Evolutionary conservation across 2,113 vertebrate genomes (phyloP).

Genomic region (Sus scrofa): DNA sequence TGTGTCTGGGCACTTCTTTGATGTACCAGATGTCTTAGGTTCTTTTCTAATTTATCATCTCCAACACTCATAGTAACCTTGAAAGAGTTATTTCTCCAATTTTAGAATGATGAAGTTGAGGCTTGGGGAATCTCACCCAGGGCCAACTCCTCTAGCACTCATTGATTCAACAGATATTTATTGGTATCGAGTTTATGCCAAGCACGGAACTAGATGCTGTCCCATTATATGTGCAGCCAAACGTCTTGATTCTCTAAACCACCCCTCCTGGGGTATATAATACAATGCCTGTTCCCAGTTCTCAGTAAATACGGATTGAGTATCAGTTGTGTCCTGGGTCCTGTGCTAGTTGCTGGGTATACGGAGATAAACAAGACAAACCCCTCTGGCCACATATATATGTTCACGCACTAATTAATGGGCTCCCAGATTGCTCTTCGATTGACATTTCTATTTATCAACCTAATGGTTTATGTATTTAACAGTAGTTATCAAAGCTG

Average conservation of each 20-base stretch:
- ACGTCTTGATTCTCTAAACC: background rate
- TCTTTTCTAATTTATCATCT: background rate
- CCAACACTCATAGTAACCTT: background rate
- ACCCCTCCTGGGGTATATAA: background rate
- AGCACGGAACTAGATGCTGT: background rate
- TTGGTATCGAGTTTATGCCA: background rate
- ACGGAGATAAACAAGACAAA: conserved; percentile 20
- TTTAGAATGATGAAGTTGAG: conserved; percentile 29
- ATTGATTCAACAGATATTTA: background rate
- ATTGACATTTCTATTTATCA: conserved; percentile 55
- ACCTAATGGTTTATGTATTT: conserved; percentile 57
- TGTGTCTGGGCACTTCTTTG: background rate
- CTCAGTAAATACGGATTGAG: background rate
- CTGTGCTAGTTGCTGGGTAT: background rate
- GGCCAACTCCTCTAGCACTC: background rate
- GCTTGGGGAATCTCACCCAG: background rate
- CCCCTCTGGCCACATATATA: conserved; percentile 16
- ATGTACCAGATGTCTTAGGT: too few relatives aligned
- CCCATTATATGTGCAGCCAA: too few relatives aligned
- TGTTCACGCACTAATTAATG: conserved; percentile 11
- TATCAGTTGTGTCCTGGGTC: background rate
- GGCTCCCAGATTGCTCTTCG: background rate
- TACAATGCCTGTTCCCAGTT: too few relatives aligned
- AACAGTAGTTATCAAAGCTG: conserved; percentile 62
- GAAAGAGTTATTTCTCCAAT: background rate